Evolutionary conservation across 2,113 vertebrate species (phyloP), one percentile per base, ranked within the genome.

Genomic region (Jacana jacana): DNA sequence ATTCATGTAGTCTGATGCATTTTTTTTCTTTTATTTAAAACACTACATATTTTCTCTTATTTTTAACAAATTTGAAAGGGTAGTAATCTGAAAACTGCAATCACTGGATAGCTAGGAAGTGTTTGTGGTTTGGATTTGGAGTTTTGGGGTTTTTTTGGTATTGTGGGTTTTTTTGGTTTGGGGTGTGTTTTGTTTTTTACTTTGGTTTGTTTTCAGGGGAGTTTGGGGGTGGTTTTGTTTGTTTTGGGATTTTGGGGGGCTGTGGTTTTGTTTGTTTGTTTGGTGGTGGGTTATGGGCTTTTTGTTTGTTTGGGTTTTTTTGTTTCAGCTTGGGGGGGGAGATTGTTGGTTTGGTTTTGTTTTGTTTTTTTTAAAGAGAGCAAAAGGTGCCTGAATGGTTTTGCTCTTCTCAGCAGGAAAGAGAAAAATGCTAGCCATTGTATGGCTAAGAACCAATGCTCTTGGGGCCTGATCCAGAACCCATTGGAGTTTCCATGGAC

Each of bases 41-140:
- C 98, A 98, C 98, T 98, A 98, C 96, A 9, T 94, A 93, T 94
- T 97, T 82, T 52, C 88, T 97, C 75, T 63, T 96, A 91, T 84
- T 93, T 82, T 88, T 95, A 93, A 97, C 86, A 91, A 86, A 81
- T 95, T 95, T 97, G 93, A 94, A 96, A 97, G 91, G 76, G 82
- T 97, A 96, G 91, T 86, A 92, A 91, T 94, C 94, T 93, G 92
- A 94, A 97, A 97, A 97, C 84, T 2, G 1, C 95, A 96, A 95
- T 98, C 98, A 98, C 98, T 98, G 98, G 97, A 98, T 98, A 97
- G 91, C 78, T 97, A 97, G 91, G 60, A 95, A 84, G 20, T 89
- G 51, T 9, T 72, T 86, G 72, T 11, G 17, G 51, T 23, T 51
- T 63, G 11, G 37, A 55, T 72, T 95, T 71, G 55, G 92, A 93